Evolutionary conservation across 2,888 invertebrate species (phyloP).

Genomic region (Spodoptera exigua): DNA sequence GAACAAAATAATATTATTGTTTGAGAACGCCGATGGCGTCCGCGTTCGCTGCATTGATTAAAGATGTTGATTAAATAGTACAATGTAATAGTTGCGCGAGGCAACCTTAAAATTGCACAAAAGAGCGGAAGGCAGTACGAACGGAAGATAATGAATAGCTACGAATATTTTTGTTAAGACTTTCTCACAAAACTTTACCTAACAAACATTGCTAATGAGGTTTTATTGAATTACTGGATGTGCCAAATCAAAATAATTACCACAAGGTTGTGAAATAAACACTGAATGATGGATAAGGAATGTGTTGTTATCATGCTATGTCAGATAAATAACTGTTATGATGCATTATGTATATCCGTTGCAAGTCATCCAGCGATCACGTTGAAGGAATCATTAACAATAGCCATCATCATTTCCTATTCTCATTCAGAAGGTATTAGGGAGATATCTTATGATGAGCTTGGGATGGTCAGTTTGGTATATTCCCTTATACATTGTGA

Average conservation of each 20-base stretch:
- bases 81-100: slow-evolving; percentile 37
- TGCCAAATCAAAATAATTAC: slow-evolving; percentile 31
- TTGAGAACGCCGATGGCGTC: slow-evolving; percentile 27
- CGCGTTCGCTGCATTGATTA: slow-evolving; percentile 28
- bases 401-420: slow-evolving; percentile 39
- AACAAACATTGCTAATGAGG: slow-evolving; percentile 52
- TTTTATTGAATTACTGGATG: slow-evolving; percentile 48
- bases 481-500: too few species aligned
- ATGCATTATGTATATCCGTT: slow-evolving; percentile 17
- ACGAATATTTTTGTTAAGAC: slow-evolving; percentile 34
- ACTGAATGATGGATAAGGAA: slow-evolving; percentile 4
- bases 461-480: background rate
- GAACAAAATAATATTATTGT: slow-evolving; percentile 19
- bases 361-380: slow-evolving; percentile 48
- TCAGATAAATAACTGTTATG: slow-evolving; percentile 10
- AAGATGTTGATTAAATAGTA: slow-evolving; percentile 48
- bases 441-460: slow-evolving; percentile 29
- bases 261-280: slow-evolving; percentile 31
- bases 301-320: slow-evolving; percentile 15
- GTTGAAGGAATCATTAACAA: slow-evolving; percentile 40
- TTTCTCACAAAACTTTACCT: slow-evolving; percentile 36
- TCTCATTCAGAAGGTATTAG: slow-evolving; percentile 36
- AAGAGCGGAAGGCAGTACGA: slow-evolving; percentile 47
- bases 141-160: slow-evolving; percentile 34
- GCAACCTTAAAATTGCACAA: slow-evolving; percentile 47